Percentiles rank a stretch among this genome's conserved stretches.
Conservation (phyloP, 2,797 vertebrate genomes). For the Hoplostethus mediterraneus region DNA sequence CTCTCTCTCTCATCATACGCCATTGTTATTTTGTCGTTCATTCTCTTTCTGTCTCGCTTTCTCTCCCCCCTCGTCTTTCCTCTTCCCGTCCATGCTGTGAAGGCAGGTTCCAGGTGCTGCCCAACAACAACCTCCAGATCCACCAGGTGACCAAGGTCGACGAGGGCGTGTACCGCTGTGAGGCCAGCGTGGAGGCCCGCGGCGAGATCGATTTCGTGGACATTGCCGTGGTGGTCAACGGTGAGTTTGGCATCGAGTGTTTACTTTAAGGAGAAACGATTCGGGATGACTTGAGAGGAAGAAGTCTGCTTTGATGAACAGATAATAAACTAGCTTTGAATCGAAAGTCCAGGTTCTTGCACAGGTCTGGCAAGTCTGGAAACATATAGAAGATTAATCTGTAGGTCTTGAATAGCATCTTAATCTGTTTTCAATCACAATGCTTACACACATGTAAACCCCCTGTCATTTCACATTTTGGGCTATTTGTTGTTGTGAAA, state of each 20-base stretch:
- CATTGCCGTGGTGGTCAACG: slow-evolving; percentile 95
- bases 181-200: slow-evolving; percentile 96
- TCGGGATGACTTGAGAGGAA: too few species aligned
- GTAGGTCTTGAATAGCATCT: neutral
- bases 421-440: too few species aligned
- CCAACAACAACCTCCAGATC: slow-evolving; percentile 97
- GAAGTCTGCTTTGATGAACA: too few species aligned
- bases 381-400: too few species aligned
- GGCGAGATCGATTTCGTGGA: slow-evolving; percentile 98
- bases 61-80: slow-evolving; percentile 31
- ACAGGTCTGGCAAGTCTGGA: too few species aligned
- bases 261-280: neutral
- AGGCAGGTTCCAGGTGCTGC: slow-evolving; percentile 92
- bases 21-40: slow-evolving; percentile 37
- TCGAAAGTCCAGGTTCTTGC: too few species aligned
- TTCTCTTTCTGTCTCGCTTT: neutral
- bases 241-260: slow-evolving; percentile 81
- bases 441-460: neutral
- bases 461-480: neutral
- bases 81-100: slow-evolving; percentile 52
- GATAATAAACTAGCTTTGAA: too few species aligned
- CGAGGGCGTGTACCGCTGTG: slow-evolving; percentile 97
- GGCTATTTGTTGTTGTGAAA: neutral
- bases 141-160: slow-evolving; percentile 94
- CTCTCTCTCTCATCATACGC: slow-evolving; percentile 26